Evolutionary conservation across 37 sponge, comb jelly and placozoan genomes (phyloP), one percentile per base, ranked within the genome.

Genomic region (Tethya wilhelma): DNA sequence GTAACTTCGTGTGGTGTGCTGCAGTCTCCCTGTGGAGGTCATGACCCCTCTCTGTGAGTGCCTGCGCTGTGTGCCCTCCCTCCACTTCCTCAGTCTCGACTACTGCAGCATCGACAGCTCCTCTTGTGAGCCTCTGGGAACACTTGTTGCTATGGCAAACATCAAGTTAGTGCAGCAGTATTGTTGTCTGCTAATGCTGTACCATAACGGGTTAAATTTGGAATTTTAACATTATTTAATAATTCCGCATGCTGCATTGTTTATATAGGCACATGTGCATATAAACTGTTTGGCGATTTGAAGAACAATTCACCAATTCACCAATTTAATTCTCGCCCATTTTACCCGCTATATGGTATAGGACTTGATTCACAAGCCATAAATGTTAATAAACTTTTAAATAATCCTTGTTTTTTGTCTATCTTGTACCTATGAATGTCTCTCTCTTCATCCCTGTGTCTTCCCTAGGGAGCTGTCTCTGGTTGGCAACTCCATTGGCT

Each of bases 61-160:
- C 1, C 63, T 91, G 6, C 59, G 44, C 28, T 46, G 20, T 30
- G 17, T 7, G 40, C 23, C 44, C 2, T 43, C 69, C 17, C 43
- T 91, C 26, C 70, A 71, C 0, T 25, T 79, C 19, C 87, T 91
- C 46, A 91, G 82, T 38, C 71, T 91, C 22, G 78, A 86, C 69
- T 91, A 55, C 66, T 91, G 92, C 38, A 67, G 83, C 2, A 38
- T 91, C 46, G 57, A 39, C 49, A 17, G 38, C 29, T 32, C 59
- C 19, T 82, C 83, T 74, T 87, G 87, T 1, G 83, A 77, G 63
- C 39, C 63, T 45, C 62, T 91, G 23, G 92, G 92, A 20, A 43
- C 40, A 2, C 30, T 87, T 17, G 69, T 37, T 36, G 73, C 84
- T 30, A 37, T 56, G 23, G 46, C 81, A 44, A 37, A 71, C 38